Evolutionary conservation across 2,888 invertebrate species (phyloP), one percentile per base, ranked within the genome.

Genomic region (Abrostola triplasia): DNA sequence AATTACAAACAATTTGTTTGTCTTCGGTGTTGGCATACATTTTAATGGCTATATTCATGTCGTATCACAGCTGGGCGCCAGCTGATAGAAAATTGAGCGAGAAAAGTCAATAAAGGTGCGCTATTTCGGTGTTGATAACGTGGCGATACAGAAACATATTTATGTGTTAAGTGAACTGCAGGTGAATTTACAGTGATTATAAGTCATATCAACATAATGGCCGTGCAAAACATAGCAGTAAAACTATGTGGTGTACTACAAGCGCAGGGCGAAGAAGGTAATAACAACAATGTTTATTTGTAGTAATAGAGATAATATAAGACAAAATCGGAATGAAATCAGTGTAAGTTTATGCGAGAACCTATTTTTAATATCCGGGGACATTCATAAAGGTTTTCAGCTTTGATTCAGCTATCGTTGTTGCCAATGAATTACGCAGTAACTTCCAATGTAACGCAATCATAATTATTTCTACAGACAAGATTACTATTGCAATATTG

Each of bases 171-270:
- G 81, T 83, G 75, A 82, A 74, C 67, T 78, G 76, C 82, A 84
- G 76, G 83, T 86, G 81, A 75, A 84, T 76, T 81, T 69, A 49
- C 60, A 53, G 59, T 70, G 54, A 79, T 73, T 80, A 73, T 65
- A 56, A 44, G 38, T 66, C 60, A 78, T 69, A 79, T 90, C 90
- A 91, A 63, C 55, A 75, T 70, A 78, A 94, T 94, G 94, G 84
- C 93, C 53, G 82, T 85, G 48, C 92, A 95, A 85, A 96, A 96
- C 84, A 92, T 96, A 73, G 95, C 95, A 50, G 95, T 95, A 8
- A 96, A 95, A 87, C 89, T 96, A 75, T 95, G 95, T 84, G 95
- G 95, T 42, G 85, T 95, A 70, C 88, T 95, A 71, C 95, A 95
- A 81, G 82, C 91, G 42, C 92, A 93, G 81, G 87, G 90, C 64